Percentiles rank a stretch among this genome's conserved stretches.
Evolutionary conservation across 2,888 invertebrate species (phyloP).

Genomic region (Opisthograptis luteolata): DNA sequence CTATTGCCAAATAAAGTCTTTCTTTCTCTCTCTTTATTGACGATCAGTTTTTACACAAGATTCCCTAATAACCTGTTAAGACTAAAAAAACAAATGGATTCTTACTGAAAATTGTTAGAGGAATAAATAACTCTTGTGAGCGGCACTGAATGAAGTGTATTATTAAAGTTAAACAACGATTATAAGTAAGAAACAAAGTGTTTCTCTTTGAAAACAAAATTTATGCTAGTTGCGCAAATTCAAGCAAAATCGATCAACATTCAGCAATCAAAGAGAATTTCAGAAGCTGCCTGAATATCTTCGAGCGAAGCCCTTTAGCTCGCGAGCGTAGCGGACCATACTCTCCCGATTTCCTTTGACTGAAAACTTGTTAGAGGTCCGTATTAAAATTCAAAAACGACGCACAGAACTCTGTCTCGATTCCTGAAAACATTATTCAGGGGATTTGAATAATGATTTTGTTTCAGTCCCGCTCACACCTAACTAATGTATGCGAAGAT

Average conservation of each 20-base stretch:
- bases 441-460: conserved; percentile 83
- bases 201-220: no score
- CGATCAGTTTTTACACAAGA: no score
- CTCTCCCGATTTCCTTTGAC: conserved; percentile 80
- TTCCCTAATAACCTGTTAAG: no score
- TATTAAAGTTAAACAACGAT: no score
- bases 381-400: conserved; percentile 85
- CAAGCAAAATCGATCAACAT: background rate
- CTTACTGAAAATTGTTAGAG: no score
- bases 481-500: conserved; percentile 79
- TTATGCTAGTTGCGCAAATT: background rate
- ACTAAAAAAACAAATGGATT: no score
- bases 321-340: conserved; percentile 46
- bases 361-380: conserved; percentile 81
- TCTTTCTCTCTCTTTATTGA: no score
- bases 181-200: no score
- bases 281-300: background rate
- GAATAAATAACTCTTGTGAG: no score
- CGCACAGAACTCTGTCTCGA: conserved; percentile 76
- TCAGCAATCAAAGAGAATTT: background rate
- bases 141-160: no score
- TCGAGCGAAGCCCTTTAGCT: conserved; percentile 47
- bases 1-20: no score
- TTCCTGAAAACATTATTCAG: conserved; percentile 82
- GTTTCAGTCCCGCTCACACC: conserved; percentile 74